Evolutionary conservation across 2,797 vertebrate genomes (phyloP), one percentile per base, ranked within the genome.

Genomic region (Gallirallus australis): DNA sequence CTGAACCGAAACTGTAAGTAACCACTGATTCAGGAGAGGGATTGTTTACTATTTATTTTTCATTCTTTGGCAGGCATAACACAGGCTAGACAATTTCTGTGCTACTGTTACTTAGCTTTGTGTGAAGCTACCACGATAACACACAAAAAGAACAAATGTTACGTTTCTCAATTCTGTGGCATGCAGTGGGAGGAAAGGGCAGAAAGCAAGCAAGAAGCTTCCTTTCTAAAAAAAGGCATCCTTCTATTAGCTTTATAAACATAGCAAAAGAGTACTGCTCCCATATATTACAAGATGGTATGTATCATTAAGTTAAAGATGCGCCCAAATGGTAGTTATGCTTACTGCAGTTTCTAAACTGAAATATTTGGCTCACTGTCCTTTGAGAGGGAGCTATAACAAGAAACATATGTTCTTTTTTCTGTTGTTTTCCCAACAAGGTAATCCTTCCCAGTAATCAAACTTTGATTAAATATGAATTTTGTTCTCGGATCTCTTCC

Each of bases 1-100:
- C 93, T 92, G 88, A 96, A 97, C 76, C 93, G 85, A 92, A 95
- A 68, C 15, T 77, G 75, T 83, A 52, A 93, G 53, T 54, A 92
- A 89, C 52, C 59, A 82, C 39, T 68, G 57, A 40, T 25, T 93
- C 73, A 70, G 94, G 61, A 33, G 2, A 31, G 39, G 28, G 27
- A 53, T 92, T 89, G 25, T 91, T 94, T 86, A 31, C 37, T 88
- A 42, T 84, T 69, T 84, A 37, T 89, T 94, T 69, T 94, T 91
- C 60, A 77, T 30, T 56, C 61, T 71, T 39, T 69, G 57, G 25
- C 60, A 68, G 57, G 72, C 47, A 52, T 45, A 82, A 45, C 35
- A 68, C 21, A 63, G 52, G 10, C 33, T 65, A 65, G 59, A 24
- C 54, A 72, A 72, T 82, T 91, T 65, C 50, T 65, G 11, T 27